phyloP scores from a whole-genome alignment of 1,140 invertebrate genomes.

The Drosophila erecta region DNA sequence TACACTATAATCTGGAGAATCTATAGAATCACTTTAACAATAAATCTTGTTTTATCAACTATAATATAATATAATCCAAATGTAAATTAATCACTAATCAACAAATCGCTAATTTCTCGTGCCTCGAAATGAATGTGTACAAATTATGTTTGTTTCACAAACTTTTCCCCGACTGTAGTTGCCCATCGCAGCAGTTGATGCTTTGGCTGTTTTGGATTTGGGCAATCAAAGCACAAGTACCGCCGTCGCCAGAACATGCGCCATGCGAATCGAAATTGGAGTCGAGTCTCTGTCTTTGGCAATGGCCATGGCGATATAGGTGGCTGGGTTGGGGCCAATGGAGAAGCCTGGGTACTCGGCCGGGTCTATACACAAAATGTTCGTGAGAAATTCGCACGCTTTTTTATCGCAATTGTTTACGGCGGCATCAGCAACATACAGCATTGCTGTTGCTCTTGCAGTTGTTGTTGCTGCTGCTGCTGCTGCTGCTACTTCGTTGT shows the following conservation, averaged over 20 bases:
- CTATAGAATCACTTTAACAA: no score
- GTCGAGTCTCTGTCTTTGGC: conserved; percentile 38
- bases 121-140: no score
- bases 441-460: conserved; percentile 33
- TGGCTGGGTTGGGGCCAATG: conserved; percentile 47
- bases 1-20: no score
- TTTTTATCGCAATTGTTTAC: conserved; percentile 83
- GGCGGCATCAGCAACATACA: conserved; percentile 77
- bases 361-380: conserved; percentile 58
- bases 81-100: no score
- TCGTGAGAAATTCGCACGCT: conserved; percentile 83
- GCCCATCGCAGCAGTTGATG: conserved; percentile 23
- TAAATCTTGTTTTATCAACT: no score
- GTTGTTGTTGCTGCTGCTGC: conserved; percentile 15
- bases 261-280: conserved; percentile 43
- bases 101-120: no score
- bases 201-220: conserved; percentile 61
- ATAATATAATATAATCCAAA: no score
- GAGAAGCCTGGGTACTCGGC: conserved; percentile 24
- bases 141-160: neutral
- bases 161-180: conserved; percentile 5
- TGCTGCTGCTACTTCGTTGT: conserved; percentile 52
- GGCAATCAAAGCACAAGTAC: conserved; percentile 79
- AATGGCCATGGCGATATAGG: conserved; percentile 56
- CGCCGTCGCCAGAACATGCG: conserved; percentile 72